phyloP scores from a whole-genome alignment of 2,113 vertebrate species.

The Pseudonaja textilis region DNA sequence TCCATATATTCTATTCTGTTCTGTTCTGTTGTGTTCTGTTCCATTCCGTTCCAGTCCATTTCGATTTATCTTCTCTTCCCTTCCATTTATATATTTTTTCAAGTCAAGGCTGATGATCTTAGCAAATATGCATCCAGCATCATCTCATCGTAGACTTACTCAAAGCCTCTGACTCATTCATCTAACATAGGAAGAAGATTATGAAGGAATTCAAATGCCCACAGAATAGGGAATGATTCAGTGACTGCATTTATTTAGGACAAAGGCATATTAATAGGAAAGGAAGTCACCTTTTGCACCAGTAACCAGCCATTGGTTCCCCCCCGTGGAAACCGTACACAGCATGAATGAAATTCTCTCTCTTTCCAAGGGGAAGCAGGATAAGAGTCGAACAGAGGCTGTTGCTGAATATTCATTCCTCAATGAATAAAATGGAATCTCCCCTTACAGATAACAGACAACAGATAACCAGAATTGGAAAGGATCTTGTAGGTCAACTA shows the following conservation, averaged over 20 bases:
- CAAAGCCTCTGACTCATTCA: not conserved
- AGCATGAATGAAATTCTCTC: not conserved
- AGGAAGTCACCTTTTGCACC: not conserved
- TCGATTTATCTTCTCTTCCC: no score
- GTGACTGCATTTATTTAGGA: not conserved
- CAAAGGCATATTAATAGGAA: not conserved
- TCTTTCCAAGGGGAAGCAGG: not conserved
- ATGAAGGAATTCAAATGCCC: not conserved
- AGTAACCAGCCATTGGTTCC: not conserved
- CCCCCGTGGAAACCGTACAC: not conserved
- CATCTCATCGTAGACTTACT: not conserved
- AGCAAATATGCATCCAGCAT: not conserved
- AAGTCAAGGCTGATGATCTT: not conserved
- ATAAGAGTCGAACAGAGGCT: not conserved
- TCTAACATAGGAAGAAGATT: not conserved
- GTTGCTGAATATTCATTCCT: not conserved
- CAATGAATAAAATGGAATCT: not conserved
- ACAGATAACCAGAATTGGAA: no score
- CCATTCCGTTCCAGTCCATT: no score
- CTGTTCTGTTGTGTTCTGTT: no score
- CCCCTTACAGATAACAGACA: no score
- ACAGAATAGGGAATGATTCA: not conserved
- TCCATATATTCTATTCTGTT: no score
- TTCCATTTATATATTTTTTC: not conserved
- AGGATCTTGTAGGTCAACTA: no score